A percentile compares a stretch with the other conserved stretches of the same genome.
These are phyloP conservation scores for Drosophila percnosoma DNA, from an alignment of 2,888 invertebrate genomes.

Conservation along the genomic window DNA sequence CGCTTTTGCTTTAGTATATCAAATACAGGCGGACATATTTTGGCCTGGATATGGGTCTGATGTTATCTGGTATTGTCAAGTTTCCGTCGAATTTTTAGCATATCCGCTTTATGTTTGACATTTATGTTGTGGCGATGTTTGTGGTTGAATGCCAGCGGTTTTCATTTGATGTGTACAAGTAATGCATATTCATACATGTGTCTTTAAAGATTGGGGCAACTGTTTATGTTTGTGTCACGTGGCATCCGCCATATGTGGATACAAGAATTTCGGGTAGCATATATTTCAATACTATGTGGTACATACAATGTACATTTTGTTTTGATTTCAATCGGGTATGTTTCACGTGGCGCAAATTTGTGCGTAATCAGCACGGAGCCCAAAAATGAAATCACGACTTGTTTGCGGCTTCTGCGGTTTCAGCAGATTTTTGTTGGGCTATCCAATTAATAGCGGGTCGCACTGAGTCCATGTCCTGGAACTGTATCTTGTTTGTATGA, in stretches of 20 bases:
- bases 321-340: slow-evolving; percentile 8
- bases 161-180: slow-evolving; percentile 39
- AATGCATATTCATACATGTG: slow-evolving; percentile 19
- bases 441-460: slow-evolving; percentile 63
- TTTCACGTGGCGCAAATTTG: slow-evolving; percentile 46
- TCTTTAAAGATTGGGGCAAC: slow-evolving; percentile 48
- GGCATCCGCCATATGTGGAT: slow-evolving; percentile 73
- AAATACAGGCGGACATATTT: neutral
- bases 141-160: slow-evolving; percentile 30
- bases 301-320: slow-evolving; percentile 9
- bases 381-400: slow-evolving; percentile 44
- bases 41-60: slow-evolving; percentile 9
- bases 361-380: slow-evolving; percentile 69
- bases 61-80: slow-evolving; percentile 37
- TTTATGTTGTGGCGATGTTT: slow-evolving; percentile 35
- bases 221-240: slow-evolving; percentile 75
- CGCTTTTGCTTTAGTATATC: neutral
- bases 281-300: slow-evolving; percentile 3
- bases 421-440: slow-evolving; percentile 59
- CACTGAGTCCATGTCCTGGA: slow-evolving; percentile 19
- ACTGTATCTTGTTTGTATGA: slow-evolving; percentile 63
- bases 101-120: slow-evolving; percentile 69
- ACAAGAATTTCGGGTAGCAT: slow-evolving; percentile 25
- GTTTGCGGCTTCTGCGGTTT: slow-evolving; percentile 52
- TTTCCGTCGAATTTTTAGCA: slow-evolving; percentile 56